A percentile compares a stretch with the other conserved stretches of the same genome.
phyloP scores from a whole-genome alignment of 2,888 invertebrate species.

The Steinernema carpocapsae region DNA sequence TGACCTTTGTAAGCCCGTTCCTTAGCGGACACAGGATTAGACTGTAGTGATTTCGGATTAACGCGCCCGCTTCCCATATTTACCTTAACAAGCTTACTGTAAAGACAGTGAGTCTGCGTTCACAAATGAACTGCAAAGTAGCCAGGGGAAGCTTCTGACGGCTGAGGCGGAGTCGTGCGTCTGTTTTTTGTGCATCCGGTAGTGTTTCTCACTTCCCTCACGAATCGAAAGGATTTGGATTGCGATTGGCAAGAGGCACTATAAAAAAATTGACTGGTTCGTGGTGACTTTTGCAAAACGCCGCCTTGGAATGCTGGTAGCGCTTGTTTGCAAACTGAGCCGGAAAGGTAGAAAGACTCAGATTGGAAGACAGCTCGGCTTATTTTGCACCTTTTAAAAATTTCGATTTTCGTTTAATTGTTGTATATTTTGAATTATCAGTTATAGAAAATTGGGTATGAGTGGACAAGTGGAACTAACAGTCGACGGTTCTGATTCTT shows the following conservation, averaged over 20 bases:
- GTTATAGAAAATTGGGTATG: no score
- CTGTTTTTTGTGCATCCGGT: constrained; percentile 24
- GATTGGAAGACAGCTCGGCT: no score
- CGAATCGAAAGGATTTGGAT: constrained; percentile 20
- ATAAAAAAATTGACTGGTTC: not conserved
- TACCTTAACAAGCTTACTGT: constrained; percentile 31
- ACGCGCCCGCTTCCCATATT: constrained; percentile 27
- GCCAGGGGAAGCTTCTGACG: not conserved
- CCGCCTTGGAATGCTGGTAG: no score
- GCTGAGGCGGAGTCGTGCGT: not conserved
- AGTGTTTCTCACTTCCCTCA: constrained; percentile 5
- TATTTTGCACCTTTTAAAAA: no score
- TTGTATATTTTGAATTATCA: no score
- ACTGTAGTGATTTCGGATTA: constrained; percentile 33
- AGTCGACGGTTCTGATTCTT: no score
- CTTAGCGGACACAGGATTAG: constrained; percentile 33
- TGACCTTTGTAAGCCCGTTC: constrained; percentile 28
- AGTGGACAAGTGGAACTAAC: no score
- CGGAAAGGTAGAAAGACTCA: no score
- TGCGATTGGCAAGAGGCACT: not conserved
- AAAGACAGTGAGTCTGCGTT: constrained; percentile 8
- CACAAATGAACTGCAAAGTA: constrained; percentile 27
- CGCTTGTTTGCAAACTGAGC: no score
- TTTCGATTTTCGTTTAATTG: no score
- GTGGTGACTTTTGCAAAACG: not conserved